Evolutionary conservation across 2,888 invertebrate species (phyloP), one percentile per base, ranked within the genome.

Genomic region (Leucania comma): DNA sequence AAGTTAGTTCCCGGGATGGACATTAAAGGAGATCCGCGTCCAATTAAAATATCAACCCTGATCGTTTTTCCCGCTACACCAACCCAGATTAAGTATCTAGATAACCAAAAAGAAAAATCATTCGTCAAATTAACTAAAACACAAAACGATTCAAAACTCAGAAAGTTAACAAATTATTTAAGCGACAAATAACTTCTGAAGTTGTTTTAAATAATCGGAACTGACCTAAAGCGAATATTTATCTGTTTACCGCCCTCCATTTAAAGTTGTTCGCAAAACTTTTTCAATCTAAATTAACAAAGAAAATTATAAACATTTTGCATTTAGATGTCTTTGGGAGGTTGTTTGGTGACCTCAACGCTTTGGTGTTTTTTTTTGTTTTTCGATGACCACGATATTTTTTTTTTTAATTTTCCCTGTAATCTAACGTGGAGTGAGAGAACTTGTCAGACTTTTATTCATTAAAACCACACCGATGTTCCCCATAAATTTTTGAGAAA

Each of bases 251-350:
- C 50, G 57, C 58, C 22, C n/a, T n/a, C 38, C 66, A 32, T 80
- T 50, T 58, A 38, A 61, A 58, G 50, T 64, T 57, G n/a, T 54
- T n/a, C 54, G 46, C 56, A 56, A n/a, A 80, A 80, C 62, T 81
- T 80, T 80, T 80, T 81, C 80, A 70, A 80, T 80, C 66, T 80
- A 80, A 80, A 80, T 80, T 80, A 78, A 74, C 78, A 71, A 68
- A 74, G 78, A 73, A 66, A 78, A 74, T 81, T 70, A 71, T 38
- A 46, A 77, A 72, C 29, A 68, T 72, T 80, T 80, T 79, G 70
- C 75, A 75, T 79, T 60, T 70, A 58, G 46, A 79, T 79, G 42
- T 62, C 51, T 69, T 62, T 46, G 50, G 59, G 29, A 24, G 20
- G 54, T 59, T 32, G 6, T 38, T 54, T 26, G 14, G 62, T 54